These are phyloP conservation scores for Polymixis flavicincta DNA, from an alignment of 2,888 invertebrate species.

Conservation along the genomic window DNA sequence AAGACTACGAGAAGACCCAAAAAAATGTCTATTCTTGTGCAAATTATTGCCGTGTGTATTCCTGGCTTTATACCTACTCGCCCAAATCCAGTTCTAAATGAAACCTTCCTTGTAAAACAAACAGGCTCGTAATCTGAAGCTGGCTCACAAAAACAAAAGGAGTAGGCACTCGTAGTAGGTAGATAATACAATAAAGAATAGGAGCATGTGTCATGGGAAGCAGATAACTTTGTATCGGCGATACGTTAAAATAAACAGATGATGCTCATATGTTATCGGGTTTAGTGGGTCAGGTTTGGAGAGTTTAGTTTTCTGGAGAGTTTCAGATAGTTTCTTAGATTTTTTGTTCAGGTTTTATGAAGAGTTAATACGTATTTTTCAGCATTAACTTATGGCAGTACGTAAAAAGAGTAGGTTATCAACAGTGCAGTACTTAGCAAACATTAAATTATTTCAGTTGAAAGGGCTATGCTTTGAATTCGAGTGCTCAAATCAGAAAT, in stretches of 20 bases:
- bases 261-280: constrained; percentile 48
- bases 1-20: no score
- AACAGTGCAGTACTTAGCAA: no score
- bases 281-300: constrained; percentile 15
- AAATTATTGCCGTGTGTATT: background rate
- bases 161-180: constrained; percentile 3
- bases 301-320: constrained; percentile 3
- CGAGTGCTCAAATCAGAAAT: no score
- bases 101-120: constrained; percentile 53
- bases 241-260: constrained; percentile 66
- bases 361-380: no score
- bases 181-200: constrained; percentile 53
- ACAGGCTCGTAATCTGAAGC: constrained; percentile 51
- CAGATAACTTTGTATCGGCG: constrained; percentile 63
- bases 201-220: constrained; percentile 61
- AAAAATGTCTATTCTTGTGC: no score
- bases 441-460: no score
- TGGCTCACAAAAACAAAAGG: constrained; percentile 53
- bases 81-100: constrained; percentile 42
- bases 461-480: no score
- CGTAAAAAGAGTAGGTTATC: no score
- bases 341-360: background rate
- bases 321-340: background rate
- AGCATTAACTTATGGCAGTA: no score
- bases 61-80: background rate